Evolutionary conservation across 2,888 invertebrate species (phyloP), one percentile per base, ranked within the genome.

Genomic region (Cataglyphis albicans): DNA sequence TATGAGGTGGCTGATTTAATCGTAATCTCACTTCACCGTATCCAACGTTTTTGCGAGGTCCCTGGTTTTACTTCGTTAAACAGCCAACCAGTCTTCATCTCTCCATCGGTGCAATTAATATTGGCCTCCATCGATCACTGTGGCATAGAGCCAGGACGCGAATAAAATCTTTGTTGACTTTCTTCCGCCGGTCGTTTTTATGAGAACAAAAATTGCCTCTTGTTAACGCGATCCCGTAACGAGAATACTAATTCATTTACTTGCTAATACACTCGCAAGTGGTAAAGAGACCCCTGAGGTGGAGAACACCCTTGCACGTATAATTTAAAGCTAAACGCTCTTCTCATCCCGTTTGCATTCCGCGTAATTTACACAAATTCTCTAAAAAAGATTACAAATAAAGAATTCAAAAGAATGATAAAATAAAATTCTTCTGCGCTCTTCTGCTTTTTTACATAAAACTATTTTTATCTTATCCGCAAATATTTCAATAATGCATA

Each of bases 211-310:
- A 67, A 70, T 35, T 59, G 44, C 59, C 44, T 32, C 70, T 59
- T 59, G 59, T 59, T 80, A 70, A 80, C 70, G 78, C 21, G 67
- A 10, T 10, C 41, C 4, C 44, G 9, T 65, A 59, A 70, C 32
- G 59, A 35, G 65, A 57, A 70, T 70, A 70, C 68, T 80, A 70
- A 70, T 80, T 70, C 70, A 70, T 80, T 80, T 70, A 59, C 70
- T 80, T 35, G 70, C 44, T 80, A 80, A 80, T 70, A 70, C 9
- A 80, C 78, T 59, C 44, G 59, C 4, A 44, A 61, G 35, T n/a
- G 9, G 25, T 70, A 67, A 76, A 76, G 67, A 67, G 67, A 38
- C 32, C 67, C 76, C 32, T 18, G 29, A 41, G 29, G 65, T 65
- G 55, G 55, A 41, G 55, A 76, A 21, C 29, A 57, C 21, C 29